Percentiles rank a stretch among this genome's conserved stretches.
phyloP scores from a whole-genome alignment of 2,888 invertebrate genomes.

The Piscicola geometra region DNA sequence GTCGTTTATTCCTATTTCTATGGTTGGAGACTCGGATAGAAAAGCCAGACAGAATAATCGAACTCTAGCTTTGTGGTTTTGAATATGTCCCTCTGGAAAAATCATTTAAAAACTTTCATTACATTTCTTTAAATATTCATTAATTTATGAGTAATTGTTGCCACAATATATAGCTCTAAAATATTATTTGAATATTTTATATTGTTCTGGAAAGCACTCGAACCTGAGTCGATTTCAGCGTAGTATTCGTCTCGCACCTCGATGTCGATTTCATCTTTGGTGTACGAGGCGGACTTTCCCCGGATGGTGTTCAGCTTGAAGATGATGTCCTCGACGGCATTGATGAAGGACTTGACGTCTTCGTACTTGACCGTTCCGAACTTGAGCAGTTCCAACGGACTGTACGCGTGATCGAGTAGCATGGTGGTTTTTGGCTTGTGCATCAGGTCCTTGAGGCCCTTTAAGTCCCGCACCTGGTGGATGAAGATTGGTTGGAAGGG shows the following conservation, averaged over 20 bases:
- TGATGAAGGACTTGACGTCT: conserved; percentile 85
- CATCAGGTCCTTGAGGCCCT: conserved; percentile 49
- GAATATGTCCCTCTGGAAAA: conserved; percentile 48
- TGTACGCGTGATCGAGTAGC: conserved; percentile 85
- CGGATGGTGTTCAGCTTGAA: conserved; percentile 51
- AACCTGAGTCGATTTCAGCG: conserved; percentile 50
- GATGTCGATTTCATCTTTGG: conserved; percentile 55
- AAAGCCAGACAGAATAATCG: conserved; percentile 92
- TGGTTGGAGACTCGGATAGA: conserved; percentile 83
- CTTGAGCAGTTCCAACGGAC: conserved; percentile 90
- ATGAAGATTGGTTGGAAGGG: no score
- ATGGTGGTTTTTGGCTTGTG: conserved; percentile 55
- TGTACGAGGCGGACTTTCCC: conserved; percentile 53
- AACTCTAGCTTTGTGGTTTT: conserved; percentile 81
- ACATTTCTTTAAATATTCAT: no score
- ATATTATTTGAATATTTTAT: no score
- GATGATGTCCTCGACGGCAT: conserved; percentile 84
- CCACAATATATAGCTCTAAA: no score
- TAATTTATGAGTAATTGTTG: no score
- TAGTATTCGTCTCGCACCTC: conserved; percentile 56
- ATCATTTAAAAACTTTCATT: no score
- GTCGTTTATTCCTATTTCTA: conserved; percentile 95
- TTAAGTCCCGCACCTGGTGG: conserved; percentile 40
- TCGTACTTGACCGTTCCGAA: conserved; percentile 82
- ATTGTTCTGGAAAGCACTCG: no score